phyloP scores from a whole-genome alignment of 1,140 invertebrate species.

The Drosophila nigrodunni region DNA sequence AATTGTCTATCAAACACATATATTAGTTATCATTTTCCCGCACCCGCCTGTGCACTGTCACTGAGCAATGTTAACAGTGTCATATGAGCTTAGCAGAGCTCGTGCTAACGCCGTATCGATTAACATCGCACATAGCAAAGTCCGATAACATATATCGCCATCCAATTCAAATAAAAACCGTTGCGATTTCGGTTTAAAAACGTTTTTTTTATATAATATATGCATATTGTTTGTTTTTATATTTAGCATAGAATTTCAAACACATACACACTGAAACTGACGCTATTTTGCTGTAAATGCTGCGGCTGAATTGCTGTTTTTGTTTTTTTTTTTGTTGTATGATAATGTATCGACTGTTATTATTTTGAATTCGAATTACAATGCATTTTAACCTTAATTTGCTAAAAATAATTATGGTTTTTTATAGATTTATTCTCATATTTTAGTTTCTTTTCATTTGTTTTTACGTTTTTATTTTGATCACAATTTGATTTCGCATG shows the following conservation, averaged over 20 bases:
- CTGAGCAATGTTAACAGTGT: neutral
- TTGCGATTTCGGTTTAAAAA: slow-evolving; percentile 67
- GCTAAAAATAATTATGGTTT: slow-evolving; percentile 72
- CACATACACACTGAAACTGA: slow-evolving; percentile 79
- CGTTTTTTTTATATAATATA: slow-evolving; percentile 56
- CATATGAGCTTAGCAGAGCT: slow-evolving; percentile 4
- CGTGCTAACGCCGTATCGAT: neutral
- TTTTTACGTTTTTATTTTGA: slow-evolving; percentile 64
- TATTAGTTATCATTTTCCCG: neutral
- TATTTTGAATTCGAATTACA: slow-evolving; percentile 70
- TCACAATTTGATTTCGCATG: slow-evolving; percentile 83
- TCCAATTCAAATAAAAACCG: slow-evolving; percentile 22
- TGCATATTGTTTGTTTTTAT: slow-evolving; percentile 76
- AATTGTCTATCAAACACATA: neutral
- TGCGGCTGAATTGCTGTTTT: slow-evolving; percentile 25
- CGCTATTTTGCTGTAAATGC: slow-evolving; percentile 44
- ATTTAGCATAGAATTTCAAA: slow-evolving; percentile 81
- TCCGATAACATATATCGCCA: neutral
- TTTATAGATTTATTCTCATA: neutral
- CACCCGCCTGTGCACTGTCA: too few species aligned
- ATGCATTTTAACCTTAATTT: slow-evolving; percentile 67
- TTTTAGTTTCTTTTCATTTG: slow-evolving; percentile 31
- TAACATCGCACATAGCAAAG: neutral
- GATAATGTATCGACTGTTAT: slow-evolving; percentile 53
- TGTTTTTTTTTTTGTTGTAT: slow-evolving; percentile 19